Evolutionary conservation across 2,888 invertebrate genomes (phyloP), one percentile per base, ranked within the genome.

Genomic region (Epirrhoe tristata): DNA sequence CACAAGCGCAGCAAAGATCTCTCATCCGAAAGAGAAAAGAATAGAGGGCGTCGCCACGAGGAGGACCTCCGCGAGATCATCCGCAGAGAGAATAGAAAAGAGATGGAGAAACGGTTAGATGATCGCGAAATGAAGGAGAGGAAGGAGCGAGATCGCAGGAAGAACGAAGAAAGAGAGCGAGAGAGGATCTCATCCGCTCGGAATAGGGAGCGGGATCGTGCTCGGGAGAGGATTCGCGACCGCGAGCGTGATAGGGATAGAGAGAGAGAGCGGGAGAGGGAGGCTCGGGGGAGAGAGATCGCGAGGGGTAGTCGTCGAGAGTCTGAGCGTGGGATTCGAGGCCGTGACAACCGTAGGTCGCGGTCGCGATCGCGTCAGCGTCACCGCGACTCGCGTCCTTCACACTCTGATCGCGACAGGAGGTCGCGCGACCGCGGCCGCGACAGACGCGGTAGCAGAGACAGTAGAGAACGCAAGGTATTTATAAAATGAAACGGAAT

Each of bases 11-110:
- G 80, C 80, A 90, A 82, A 82, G 93, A 83, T 68, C 75, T 74
- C 36, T 85, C 83, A 0, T 67, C 78, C 63, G 88, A 90, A 50
- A 79, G 78, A 65, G 88, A 89, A 1, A 85, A 77, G 71, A 73
- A 82, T 63, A 86, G 87, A 71, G 70, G 80, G 58, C 88, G 81
- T 70, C 82, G 83, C n/a, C 81, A 84, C 12, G 88, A 81, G 75
- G 89, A 82, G 87, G 94, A 84, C 89, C 93, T 77, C 87, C 93
- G 77, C 80, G 91, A 85, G 70, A 86, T 84, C 43, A 90, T 84
- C 58, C 86, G 89, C 62, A 82, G 86, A 68, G 85, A 91, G 76
- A 85, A 88, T 75, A 84, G 78, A 71, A 84, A 82, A 67, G 83
- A 86, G 48, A 76, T 78, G 75, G 82, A 81, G 70, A 94, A 67